phyloP scores from a whole-genome alignment of 1,140 invertebrate genomes.

The Mya arenaria region DNA sequence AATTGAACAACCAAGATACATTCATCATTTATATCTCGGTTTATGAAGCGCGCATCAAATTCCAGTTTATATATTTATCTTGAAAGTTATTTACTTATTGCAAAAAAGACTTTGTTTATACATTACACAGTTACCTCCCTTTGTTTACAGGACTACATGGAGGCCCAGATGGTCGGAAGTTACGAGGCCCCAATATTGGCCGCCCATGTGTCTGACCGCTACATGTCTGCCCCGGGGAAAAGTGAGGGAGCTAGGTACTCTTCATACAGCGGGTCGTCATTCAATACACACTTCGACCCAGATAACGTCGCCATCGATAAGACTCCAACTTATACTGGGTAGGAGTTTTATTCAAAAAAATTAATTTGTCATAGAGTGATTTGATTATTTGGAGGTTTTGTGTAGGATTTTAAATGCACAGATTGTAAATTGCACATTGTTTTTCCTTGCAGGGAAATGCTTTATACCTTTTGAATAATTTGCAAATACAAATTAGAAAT shows the following conservation, averaged over 20 bases:
- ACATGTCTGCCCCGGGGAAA: slow-evolving; percentile 59
- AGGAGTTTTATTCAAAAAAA: slow-evolving; percentile 82
- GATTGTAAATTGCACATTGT: too few species aligned
- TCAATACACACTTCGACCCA: slow-evolving; percentile 85
- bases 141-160: slow-evolving; percentile 74
- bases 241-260: slow-evolving; percentile 66
- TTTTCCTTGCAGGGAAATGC: too few species aligned
- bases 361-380: too few species aligned
- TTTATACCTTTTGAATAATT: too few species aligned
- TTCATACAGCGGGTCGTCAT: slow-evolving; percentile 79
- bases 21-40: too few species aligned
- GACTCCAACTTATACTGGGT: slow-evolving; percentile 92
- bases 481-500: not conserved
- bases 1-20: too few species aligned
- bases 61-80: not conserved
- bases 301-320: slow-evolving; percentile 95
- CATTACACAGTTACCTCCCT: too few species aligned
- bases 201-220: slow-evolving; percentile 65
- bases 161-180: slow-evolving; percentile 63
- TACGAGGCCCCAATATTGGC: slow-evolving; percentile 73
- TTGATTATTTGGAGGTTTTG: too few species aligned
- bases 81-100: not conserved
- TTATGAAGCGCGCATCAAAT: too few species aligned
- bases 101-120: too few species aligned
- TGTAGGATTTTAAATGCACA: too few species aligned